Percentiles rank a stretch among this genome's conserved stretches.
Evolutionary conservation across 30 jellyfish, hydroid and myxozoan species (phyloP).

Genomic region (Haliclystus octoradiatus): DNA sequence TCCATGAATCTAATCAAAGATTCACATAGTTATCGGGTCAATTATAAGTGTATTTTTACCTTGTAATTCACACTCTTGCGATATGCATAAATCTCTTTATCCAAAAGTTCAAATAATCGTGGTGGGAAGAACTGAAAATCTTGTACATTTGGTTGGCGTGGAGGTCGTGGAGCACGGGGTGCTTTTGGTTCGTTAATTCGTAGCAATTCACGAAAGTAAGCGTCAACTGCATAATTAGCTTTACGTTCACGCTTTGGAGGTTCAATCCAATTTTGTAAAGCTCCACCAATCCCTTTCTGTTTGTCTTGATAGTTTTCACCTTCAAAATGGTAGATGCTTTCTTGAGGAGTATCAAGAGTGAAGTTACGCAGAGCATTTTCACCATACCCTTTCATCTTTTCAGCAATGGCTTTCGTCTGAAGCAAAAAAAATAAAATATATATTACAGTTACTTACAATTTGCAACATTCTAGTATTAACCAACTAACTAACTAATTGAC

Average conservation of each 20-base stretch:
- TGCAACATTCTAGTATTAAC: too few species aligned
- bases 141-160: slow-evolving; percentile 93
- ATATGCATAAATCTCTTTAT: slow-evolving; percentile 74
- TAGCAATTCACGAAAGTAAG: slow-evolving; percentile 86
- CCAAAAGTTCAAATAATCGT: slow-evolving; percentile 86
- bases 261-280: slow-evolving; percentile 68
- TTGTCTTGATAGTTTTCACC: slow-evolving; percentile 94
- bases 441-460: neutral
- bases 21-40: too few species aligned
- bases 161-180: slow-evolving; percentile 98
- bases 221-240: slow-evolving; percentile 98
- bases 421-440: neutral
- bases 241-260: slow-evolving; percentile 99
- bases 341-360: slow-evolving; percentile 89
- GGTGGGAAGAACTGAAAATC: slow-evolving; percentile 99
- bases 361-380: slow-evolving; percentile 82
- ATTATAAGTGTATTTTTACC: too few species aligned
- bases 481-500: too few species aligned
- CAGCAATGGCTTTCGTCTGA: slow-evolving; percentile 84
- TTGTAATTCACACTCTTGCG: slow-evolving; percentile 84
- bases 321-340: slow-evolving; percentile 90
- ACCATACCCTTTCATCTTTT: slow-evolving; percentile 69
- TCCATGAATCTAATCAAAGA: too few species aligned
- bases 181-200: slow-evolving; percentile 92
- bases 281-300: slow-evolving; percentile 45